Percentiles rank a stretch among this genome's conserved stretches.
phyloP scores from a whole-genome alignment of 2,888 invertebrate species.

The Polydrusus tereticollis region DNA sequence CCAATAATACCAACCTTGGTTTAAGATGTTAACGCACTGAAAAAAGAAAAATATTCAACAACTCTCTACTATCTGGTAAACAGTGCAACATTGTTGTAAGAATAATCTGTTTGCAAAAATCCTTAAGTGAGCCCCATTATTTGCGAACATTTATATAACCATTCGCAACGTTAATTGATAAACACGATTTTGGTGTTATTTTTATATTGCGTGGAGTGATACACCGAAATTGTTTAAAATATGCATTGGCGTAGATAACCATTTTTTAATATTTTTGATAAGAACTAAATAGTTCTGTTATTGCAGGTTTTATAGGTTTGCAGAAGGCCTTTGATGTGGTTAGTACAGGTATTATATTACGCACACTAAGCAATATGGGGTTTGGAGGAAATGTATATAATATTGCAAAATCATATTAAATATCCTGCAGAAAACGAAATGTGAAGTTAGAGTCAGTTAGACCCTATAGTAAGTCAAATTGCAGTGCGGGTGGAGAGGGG shows the following conservation, averaged over 20 bases:
- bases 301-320: too few species aligned
- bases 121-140: conserved; percentile 10
- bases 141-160: conserved; percentile 9
- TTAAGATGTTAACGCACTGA: neutral
- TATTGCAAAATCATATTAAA: too few species aligned
- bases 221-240: neutral
- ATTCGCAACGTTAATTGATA: conserved; percentile 9
- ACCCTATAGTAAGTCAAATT: too few species aligned
- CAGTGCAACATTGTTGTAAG: neutral
- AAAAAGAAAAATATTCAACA: neutral
- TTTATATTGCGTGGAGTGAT: conserved; percentile 4
- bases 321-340: too few species aligned
- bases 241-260: neutral
- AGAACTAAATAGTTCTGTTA: too few species aligned
- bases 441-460: too few species aligned
- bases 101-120: conserved; percentile 11
- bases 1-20: too few species aligned
- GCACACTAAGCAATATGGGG: too few species aligned
- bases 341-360: too few species aligned
- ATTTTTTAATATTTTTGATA: neutral
- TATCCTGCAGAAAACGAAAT: too few species aligned
- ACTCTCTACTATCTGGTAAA: conserved; percentile 1
- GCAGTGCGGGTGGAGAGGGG: too few species aligned
- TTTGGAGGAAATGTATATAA: too few species aligned
- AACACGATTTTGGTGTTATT: conserved; percentile 4